A percentile compares a stretch with the other conserved stretches of the same genome.
phyloP scores from a whole-genome alignment of 2,113 vertebrate species.

The Oreotragus oreotragus region DNA sequence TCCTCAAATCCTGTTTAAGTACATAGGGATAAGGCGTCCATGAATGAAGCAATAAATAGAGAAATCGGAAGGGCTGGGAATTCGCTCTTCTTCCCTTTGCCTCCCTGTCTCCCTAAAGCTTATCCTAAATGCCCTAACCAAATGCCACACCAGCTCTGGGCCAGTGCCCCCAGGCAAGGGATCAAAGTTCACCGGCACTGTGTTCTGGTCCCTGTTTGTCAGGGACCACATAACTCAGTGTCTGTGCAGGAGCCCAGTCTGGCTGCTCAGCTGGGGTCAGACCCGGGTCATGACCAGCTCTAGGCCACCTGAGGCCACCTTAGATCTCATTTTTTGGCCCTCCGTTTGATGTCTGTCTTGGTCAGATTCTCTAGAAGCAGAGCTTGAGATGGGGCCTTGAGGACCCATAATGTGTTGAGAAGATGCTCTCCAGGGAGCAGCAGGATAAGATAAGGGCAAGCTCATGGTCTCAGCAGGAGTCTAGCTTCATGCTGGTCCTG shows the following conservation, averaged over 20 bases:
- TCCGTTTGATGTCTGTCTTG: background rate
- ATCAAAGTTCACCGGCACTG: background rate
- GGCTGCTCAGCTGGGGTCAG: background rate
- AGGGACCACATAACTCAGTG: background rate
- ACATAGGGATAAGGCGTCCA: constrained; percentile 53
- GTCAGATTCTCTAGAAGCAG: background rate
- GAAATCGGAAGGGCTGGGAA: background rate
- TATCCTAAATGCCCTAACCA: background rate
- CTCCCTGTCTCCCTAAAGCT: background rate
- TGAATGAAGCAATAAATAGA: constrained; percentile 63
- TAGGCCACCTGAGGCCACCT: background rate
- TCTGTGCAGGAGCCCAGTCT: background rate
- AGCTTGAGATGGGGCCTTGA: accelerated
- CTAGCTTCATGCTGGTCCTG: background rate
- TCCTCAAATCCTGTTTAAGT: constrained; percentile 70
- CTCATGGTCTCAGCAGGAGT: background rate
- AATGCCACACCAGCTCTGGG: background rate
- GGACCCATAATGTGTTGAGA: accelerated
- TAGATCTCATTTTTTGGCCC: background rate
- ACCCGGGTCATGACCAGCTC: background rate
- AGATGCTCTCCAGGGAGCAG: background rate
- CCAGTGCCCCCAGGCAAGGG: background rate
- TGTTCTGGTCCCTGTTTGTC: no score
- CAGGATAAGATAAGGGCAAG: background rate
- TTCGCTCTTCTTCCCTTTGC: background rate